Base-by-base conservation (phyloP, 1,140 invertebrate species). In the Laupala kohalensis region DNA sequence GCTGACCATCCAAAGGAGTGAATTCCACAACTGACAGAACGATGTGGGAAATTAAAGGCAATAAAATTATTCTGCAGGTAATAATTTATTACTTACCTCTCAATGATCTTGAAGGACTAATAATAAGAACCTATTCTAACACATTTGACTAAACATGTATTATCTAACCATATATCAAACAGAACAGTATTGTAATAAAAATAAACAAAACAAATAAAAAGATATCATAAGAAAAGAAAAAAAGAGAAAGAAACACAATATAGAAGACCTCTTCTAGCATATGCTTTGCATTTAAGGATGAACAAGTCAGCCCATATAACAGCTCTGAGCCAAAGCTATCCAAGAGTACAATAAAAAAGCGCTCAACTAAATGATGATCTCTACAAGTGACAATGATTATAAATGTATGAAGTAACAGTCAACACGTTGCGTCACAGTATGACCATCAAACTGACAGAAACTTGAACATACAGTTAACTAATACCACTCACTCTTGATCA, bases 171-270 rank as follows among this genome's bases (percentile, higher is more conserved):
- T 2, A 53, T 53, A 0, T 53, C 37, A 19, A 53, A 25, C 15
- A 70, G 12, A 25, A 37, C 19, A 66, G 28, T 29, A 73, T 15
- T 69, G 15, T n/a, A 69, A n/a, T 27, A 62, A 29, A 62, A 26
- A 26, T 29, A 30, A 28, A 67, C 23, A 69, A 15, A 69, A 69
- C n/a, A 69, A 30, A 19, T 53, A 30, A 28, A 29, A 13, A 30
- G 27, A 28, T n/a, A n/a, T 28, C 24, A 25, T 27, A 62, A 13
- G 28, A 29, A 70, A 64, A 25, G 62, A 15, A 67, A 64, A 26
- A 9, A 72, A 64, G n/a, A 23, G 12, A 64, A n/a, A n/a, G n/a
- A n/a, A n/a, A n/a, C n/a, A n/a, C n/a, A n/a, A n/a, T n/a, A n/a
- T n/a, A n/a, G n/a, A n/a, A n/a, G n/a, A n/a, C n/a, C 29, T 26